phyloP scores from a whole-genome alignment of 2,797 vertebrate species.

The Spinus olivaceus region DNA sequence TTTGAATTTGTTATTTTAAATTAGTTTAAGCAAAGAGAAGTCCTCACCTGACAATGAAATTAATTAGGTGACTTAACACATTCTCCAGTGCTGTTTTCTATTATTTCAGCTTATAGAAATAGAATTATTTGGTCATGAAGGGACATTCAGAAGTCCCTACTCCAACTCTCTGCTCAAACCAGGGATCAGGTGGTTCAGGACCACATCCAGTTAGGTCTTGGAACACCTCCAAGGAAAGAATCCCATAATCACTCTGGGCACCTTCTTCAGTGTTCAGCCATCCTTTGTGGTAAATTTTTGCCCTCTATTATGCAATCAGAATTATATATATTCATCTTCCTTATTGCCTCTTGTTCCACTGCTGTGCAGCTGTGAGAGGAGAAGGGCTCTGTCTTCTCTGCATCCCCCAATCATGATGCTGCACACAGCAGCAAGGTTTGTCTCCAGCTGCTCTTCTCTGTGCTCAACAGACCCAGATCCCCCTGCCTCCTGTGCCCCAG shows the following conservation, averaged over 20 bases:
- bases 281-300: neutral
- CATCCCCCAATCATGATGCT: rapidly evolving
- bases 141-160: neutral
- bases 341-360: neutral
- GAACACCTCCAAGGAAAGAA: neutral
- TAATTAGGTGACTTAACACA: neutral
- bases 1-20: neutral
- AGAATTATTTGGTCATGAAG: neutral
- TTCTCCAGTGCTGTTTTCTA: neutral
- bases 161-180: neutral
- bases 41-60: neutral
- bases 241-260: neutral
- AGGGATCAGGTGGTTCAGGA: neutral
- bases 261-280: neutral
- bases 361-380: neutral
- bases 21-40: neutral
- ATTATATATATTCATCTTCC: neutral
- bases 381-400: neutral
- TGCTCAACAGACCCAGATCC: neutral
- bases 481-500: neutral
- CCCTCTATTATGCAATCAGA: neutral
- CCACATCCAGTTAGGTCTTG: neutral
- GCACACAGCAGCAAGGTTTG: neutral
- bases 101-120: neutral
- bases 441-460: neutral